Conservation (phyloP, 37 sponge, comb jelly and placozoan species). For the Cladorhizidae sp. region DNA sequence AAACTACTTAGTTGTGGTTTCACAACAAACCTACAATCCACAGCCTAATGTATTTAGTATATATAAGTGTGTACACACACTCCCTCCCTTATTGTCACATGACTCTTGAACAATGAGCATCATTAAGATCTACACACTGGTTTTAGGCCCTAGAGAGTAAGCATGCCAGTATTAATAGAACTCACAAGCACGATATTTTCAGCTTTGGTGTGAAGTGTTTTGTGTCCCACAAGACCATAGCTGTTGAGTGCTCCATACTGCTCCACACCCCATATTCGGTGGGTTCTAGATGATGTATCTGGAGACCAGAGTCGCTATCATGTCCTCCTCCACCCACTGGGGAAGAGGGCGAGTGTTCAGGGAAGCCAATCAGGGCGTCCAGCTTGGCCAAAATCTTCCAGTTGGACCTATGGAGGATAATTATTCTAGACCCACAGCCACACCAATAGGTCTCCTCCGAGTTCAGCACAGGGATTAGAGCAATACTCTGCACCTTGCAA, state of each 20-base stretch:
- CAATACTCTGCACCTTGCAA: constrained; percentile 11
- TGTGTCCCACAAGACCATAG: constrained; percentile 57
- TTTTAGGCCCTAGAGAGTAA: background rate
- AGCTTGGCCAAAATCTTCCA: constrained; percentile 45
- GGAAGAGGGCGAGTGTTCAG: background rate
- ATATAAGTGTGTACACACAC: no score
- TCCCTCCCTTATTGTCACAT: no score
- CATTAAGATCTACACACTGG: no score
- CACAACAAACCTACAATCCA: no score
- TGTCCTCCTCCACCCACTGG: background rate
- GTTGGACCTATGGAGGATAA: constrained; percentile 24
- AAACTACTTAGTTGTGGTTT: no score
- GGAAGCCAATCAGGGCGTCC: background rate
- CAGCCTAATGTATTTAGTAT: no score
- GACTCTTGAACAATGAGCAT: no score
- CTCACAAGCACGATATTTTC: constrained; percentile 56
- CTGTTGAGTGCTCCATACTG: constrained; percentile 22
- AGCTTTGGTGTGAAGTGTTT: constrained; percentile 13
- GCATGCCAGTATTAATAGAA: background rate
- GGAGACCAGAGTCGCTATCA: background rate
- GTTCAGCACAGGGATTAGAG: background rate
- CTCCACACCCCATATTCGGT: constrained; percentile 73
- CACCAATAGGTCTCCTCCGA: constrained; percentile 58
- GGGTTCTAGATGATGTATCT: constrained; percentile 20
- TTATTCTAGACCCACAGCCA: constrained; percentile 39